phyloP scores from a whole-genome alignment of 2,888 invertebrate genomes.

The Camponotus fellah region DNA sequence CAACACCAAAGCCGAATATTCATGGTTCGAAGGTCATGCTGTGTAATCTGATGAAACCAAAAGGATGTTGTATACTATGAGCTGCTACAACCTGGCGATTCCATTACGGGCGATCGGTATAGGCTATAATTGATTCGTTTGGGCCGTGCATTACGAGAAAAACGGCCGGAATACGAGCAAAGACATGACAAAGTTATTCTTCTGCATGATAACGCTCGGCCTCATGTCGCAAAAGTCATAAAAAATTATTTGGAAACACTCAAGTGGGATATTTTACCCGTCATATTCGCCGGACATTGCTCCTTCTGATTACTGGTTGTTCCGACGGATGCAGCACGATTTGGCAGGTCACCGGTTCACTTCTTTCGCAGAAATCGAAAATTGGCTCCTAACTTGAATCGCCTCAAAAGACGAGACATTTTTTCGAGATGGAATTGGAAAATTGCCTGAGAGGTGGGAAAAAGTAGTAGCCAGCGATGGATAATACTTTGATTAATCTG shows the following conservation, averaged over 20 bases:
- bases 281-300: background rate
- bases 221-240: background rate
- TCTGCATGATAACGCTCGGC: too few species aligned
- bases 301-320: background rate
- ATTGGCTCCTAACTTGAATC: background rate
- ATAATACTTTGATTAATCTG: background rate
- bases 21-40: too few species aligned
- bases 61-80: too few species aligned
- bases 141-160: too few species aligned
- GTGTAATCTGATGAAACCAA: too few species aligned
- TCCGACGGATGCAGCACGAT: background rate
- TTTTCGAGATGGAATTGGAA: background rate
- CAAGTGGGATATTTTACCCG: background rate
- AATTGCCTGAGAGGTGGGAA: background rate
- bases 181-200: too few species aligned
- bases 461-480: background rate
- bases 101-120: too few species aligned
- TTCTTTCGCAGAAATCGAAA: background rate
- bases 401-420: background rate
- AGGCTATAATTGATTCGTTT: too few species aligned
- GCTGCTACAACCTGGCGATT: too few species aligned
- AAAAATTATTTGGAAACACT: background rate
- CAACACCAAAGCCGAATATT: constrained; percentile 6
- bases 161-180: too few species aligned
- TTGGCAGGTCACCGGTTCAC: background rate